Evolutionary conservation across 2,888 invertebrate genomes (phyloP).

Genomic region (Stratiomys singularior): DNA sequence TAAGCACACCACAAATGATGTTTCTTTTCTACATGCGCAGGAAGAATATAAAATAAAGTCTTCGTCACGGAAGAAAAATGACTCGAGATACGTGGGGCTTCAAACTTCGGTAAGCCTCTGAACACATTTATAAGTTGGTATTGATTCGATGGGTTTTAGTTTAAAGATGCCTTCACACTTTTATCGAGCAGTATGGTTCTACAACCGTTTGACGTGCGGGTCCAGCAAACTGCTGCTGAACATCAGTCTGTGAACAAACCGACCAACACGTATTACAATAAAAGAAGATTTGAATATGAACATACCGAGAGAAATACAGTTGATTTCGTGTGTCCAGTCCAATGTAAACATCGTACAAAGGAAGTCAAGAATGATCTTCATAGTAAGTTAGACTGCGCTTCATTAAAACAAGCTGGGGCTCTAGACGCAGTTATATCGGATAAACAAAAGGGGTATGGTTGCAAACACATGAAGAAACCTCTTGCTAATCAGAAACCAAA

Average conservation of each 20-base stretch:
- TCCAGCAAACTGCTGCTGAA: not conserved
- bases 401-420: constrained; percentile 6
- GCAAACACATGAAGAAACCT: not conserved
- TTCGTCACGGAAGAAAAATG: not conserved
- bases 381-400: constrained; percentile 30
- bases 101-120: not conserved
- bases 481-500: not conserved
- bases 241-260: not conserved
- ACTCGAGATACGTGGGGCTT: not conserved
- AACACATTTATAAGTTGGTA: not conserved
- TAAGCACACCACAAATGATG: not conserved
- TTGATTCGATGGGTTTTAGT: not conserved
- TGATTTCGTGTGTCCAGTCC: not conserved
- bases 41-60: not conserved
- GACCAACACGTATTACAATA: not conserved
- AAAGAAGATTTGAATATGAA: not conserved
- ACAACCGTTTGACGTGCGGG: not conserved
- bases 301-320: constrained; percentile 1
- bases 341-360: not conserved
- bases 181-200: not conserved
- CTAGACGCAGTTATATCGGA: not conserved
- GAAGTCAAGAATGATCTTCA: not conserved
- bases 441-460: not conserved
- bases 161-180: not conserved
- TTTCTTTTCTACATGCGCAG: not conserved